Base-by-base conservation (phyloP, 2,888 invertebrate genomes). In the Sinhomidia bicolor region DNA sequence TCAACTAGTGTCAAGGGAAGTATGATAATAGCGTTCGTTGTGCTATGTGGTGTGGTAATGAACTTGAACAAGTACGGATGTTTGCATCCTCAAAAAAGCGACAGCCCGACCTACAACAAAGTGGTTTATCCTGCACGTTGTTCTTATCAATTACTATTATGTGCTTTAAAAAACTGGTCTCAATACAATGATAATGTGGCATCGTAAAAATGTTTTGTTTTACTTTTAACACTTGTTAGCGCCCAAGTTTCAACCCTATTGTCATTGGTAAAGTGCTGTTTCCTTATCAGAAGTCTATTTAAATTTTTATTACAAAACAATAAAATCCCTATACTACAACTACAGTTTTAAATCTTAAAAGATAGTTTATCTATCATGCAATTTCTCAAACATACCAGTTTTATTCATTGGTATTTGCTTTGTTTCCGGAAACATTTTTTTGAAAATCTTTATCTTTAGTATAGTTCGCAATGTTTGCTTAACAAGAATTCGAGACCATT, bases 81-180 rank as follows among this genome's bases (percentile, higher is more conserved):
- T 74, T 41, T 57, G 68, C 86, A 86, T 86, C 86, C 86, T 86
- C 29, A 47, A 68, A 71, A 87, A 51, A 47, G 41, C 54, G 29
- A 44, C 47, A 20, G 47, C 17, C 44, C 54, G 82, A 82, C 51
- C 51, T 51, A 76, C 36, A 36, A 44, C 60, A 74, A 85, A 79
- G 41, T 36, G 32, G 85, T 51, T 71, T 86, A 54, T 79, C 71
- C 68, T 44, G 12, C 80, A 80, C 79, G 54, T 71, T 71, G 65
- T 44, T 57, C 68, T 71, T 71, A 60, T 36, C 54, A 65, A 86
- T 68, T 86, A 79, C 54, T 54, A 86, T 68, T 86, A 79, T 78
- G 36, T 14, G 17, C 62, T 80, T 71, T 65, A 71, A 41, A 71
- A 86, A 85, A 86, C 44, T 79, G 80, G 78, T 86, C 47, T 76